A percentile compares a stretch with the other conserved stretches of the same genome.
Conservation (phyloP, 30 jellyfish, hydroid and myxozoan genomes). For the Euphysa ruthae region DNA sequence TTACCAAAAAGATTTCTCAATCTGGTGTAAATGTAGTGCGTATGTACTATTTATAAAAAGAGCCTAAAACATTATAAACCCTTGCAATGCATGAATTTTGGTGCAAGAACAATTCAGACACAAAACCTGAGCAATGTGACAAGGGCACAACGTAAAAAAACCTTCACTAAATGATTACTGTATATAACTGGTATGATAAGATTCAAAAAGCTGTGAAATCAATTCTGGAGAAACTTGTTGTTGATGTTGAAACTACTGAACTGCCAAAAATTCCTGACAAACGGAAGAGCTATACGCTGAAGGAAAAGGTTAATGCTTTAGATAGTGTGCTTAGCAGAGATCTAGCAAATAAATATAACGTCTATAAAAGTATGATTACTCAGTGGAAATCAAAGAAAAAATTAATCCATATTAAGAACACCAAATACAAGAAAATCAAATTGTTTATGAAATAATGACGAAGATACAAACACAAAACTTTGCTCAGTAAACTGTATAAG, state of each 20-base stretch:
- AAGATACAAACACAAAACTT: slow-evolving; percentile 32
- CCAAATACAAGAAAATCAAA: neutral
- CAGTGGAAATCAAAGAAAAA: slow-evolving; percentile 15
- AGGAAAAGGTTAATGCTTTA: slow-evolving; percentile 24
- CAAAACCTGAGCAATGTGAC: too few relatives aligned
- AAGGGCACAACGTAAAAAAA: too few relatives aligned
- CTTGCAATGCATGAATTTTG: slow-evolving; percentile 23
- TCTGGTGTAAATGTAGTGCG: slow-evolving; percentile 18
- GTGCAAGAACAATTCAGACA: too few relatives aligned
- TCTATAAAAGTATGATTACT: slow-evolving; percentile 21
- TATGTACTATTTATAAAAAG: neutral
- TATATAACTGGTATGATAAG: too few relatives aligned
- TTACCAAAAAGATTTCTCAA: slow-evolving; percentile 14
- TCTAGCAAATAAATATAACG: slow-evolving; percentile 8
- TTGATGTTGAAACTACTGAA: slow-evolving; percentile 2
- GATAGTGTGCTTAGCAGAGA: slow-evolving; percentile 17
- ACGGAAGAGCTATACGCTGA: slow-evolving; percentile 31
- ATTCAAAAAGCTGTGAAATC: too few relatives aligned
- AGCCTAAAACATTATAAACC: slow-evolving; percentile 19
- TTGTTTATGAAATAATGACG: slow-evolving; percentile 10
- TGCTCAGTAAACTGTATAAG: slow-evolving; percentile 17
- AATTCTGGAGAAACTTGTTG: neutral
- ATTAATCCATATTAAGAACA: slow-evolving; percentile 2
- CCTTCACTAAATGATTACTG: neutral
- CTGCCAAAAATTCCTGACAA: slow-evolving; percentile 19